These are phyloP conservation scores for Zaprionus capensis DNA, from an alignment of 1,140 invertebrate species.

Conservation along the genomic window DNA sequence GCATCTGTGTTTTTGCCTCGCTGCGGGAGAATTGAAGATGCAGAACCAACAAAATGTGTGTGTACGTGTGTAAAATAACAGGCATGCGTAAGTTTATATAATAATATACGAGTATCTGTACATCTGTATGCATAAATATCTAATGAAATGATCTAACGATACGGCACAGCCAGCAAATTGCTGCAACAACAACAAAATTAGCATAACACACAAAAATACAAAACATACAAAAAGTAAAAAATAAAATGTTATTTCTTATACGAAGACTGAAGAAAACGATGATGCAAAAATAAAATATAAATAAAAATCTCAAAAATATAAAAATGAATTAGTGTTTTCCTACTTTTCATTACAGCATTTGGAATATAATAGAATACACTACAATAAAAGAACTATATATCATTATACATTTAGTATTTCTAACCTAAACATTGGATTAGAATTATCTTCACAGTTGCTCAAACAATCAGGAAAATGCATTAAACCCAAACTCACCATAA, in stretches of 20 bases:
- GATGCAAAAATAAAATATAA: slow-evolving; percentile 69
- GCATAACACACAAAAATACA: slow-evolving; percentile 28
- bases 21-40: slow-evolving; percentile 33
- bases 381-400: too few relatives aligned
- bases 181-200: slow-evolving; percentile 42
- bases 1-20: slow-evolving; percentile 29
- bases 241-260: slow-evolving; percentile 84
- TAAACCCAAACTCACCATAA: too few relatives aligned
- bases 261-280: slow-evolving; percentile 83
- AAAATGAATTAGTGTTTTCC: neutral
- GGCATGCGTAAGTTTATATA: slow-evolving; percentile 59
- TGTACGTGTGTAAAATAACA: slow-evolving; percentile 27
- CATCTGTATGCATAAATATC: slow-evolving; percentile 62
- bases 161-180: slow-evolving; percentile 33
- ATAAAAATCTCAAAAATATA: slow-evolving; percentile 34
- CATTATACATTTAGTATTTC: too few relatives aligned
- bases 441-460: too few relatives aligned
- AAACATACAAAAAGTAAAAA: slow-evolving; percentile 45
- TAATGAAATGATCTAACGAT: slow-evolving; percentile 56
- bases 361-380: neutral
- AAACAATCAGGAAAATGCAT: too few relatives aligned
- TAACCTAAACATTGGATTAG: too few relatives aligned
- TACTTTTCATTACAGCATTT: neutral
- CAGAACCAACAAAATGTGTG: slow-evolving; percentile 52
- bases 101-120: slow-evolving; percentile 40